phyloP scores from a whole-genome alignment of 2,113 vertebrate genomes.

The Sclerurus mexicanus region DNA sequence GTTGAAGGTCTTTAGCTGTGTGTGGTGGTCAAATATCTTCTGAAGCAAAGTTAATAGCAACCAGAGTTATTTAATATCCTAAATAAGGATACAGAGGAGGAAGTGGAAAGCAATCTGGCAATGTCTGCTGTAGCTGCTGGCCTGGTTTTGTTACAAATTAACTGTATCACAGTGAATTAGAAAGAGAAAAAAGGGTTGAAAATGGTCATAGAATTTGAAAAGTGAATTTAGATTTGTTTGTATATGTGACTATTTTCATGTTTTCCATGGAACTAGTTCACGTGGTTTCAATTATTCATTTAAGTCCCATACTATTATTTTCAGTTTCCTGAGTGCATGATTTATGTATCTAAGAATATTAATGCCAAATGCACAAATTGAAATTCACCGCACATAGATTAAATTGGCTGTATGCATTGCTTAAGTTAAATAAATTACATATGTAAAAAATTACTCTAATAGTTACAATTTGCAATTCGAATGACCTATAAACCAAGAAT shows the following conservation, averaged over 20 bases:
- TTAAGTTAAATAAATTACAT: slow-evolving; percentile 59
- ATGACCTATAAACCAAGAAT: slow-evolving; percentile 46
- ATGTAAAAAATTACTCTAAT: slow-evolving; percentile 41
- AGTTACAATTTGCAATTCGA: slow-evolving; percentile 52
- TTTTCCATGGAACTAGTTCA: neutral
- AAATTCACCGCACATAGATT: slow-evolving; percentile 43
- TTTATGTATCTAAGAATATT: slow-evolving; percentile 6
- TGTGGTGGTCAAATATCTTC: neutral
- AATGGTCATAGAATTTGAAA: neutral
- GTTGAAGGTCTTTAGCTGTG: slow-evolving; percentile 1
- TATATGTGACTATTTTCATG: neutral
- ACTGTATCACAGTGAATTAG: slow-evolving; percentile 25
- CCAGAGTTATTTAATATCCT: slow-evolving; percentile 40
- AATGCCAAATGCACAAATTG: neutral
- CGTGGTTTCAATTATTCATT: neutral
- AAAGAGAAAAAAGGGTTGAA: neutral
- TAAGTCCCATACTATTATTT: neutral
- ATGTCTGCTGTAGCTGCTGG: slow-evolving; percentile 16
- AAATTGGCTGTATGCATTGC: slow-evolving; percentile 58
- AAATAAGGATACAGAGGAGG: slow-evolving; percentile 18
- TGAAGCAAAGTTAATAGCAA: neutral
- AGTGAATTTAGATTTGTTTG: neutral
- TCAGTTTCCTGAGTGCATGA: neutral
- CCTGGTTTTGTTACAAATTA: slow-evolving; percentile 30
- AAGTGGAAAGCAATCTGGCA: slow-evolving; percentile 38